Conservation (phyloP, 1,140 invertebrate genomes). For the Marisa cornuarietis region DNA sequence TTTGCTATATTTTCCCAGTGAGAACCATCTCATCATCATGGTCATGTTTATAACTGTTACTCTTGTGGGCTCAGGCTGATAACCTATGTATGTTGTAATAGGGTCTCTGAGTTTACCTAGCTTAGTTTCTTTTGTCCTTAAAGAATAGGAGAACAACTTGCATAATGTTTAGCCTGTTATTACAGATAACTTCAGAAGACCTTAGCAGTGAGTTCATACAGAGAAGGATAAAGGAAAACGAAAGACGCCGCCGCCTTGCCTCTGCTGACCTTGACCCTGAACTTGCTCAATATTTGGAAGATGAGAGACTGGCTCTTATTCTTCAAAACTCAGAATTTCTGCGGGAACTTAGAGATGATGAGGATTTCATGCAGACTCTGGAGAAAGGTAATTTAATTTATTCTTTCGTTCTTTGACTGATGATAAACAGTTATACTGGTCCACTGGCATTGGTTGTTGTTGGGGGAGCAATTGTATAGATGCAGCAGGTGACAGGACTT, state of each 20-base stretch:
- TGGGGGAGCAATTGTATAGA: too few relatives aligned
- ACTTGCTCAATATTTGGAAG: conserved; percentile 70
- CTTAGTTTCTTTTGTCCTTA: too few relatives aligned
- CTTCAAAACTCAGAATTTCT: conserved; percentile 94
- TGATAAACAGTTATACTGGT: not conserved
- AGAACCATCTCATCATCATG: too few relatives aligned
- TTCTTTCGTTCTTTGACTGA: not conserved
- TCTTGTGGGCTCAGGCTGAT: not conserved
- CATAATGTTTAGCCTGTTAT: not conserved
- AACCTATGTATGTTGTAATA: not conserved
- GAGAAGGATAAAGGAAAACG: conserved; percentile 68
- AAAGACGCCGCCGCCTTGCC: conserved; percentile 53
- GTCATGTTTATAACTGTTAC: not conserved
- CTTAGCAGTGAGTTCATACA: conserved; percentile 63
- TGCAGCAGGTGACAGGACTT: too few relatives aligned
- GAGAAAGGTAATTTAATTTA: conserved; percentile 68
- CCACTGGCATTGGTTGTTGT: too few relatives aligned
- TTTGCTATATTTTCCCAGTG: too few relatives aligned
- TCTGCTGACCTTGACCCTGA: conserved; percentile 66
- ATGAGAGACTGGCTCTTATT: conserved; percentile 80
- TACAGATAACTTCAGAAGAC: conserved; percentile 17
- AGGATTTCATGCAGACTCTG: conserved; percentile 87
- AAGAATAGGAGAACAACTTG: not conserved
- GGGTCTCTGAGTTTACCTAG: not conserved
- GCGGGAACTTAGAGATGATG: conserved; percentile 85